Conservation (phyloP, 2,113 vertebrate genomes). For the Turnix velox region DNA sequence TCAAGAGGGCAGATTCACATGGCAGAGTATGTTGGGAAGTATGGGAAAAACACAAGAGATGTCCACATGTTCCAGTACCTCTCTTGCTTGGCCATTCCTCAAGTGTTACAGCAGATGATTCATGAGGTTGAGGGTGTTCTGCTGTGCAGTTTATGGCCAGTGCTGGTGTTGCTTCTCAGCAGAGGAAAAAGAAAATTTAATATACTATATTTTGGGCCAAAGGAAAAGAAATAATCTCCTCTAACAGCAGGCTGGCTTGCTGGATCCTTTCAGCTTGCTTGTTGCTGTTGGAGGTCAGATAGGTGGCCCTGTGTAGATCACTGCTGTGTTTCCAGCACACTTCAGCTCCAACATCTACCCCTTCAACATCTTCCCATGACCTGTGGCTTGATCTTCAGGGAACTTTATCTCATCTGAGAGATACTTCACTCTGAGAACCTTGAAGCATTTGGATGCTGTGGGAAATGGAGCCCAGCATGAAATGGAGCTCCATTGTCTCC, state of each 20-base stretch:
- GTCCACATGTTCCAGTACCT: neutral
- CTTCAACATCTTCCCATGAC: neutral
- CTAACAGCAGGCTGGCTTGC: neutral
- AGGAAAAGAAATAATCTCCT: neutral
- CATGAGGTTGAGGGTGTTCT: neutral
- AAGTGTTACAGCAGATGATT: neutral
- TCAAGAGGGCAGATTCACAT: slow-evolving; percentile 48
- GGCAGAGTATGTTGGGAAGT: neutral
- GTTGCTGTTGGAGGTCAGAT: neutral
- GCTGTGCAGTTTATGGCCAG: neutral
- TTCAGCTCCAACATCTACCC: neutral
- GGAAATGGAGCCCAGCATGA: neutral
- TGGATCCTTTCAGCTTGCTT: neutral
- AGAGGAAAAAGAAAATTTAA: neutral
- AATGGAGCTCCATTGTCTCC: neutral
- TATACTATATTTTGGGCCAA: neutral
- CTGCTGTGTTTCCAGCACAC: neutral
- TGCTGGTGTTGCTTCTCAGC: neutral
- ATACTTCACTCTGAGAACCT: fast-evolving
- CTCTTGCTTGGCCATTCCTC: neutral
- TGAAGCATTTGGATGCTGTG: neutral
- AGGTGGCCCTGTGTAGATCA: neutral
- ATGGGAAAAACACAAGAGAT: slow-evolving; percentile 18
- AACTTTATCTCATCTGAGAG: neutral
- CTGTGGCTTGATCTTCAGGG: neutral